phyloP scores from a whole-genome alignment of 2,113 vertebrate species.

The Illadopsis cleaveri region DNA sequence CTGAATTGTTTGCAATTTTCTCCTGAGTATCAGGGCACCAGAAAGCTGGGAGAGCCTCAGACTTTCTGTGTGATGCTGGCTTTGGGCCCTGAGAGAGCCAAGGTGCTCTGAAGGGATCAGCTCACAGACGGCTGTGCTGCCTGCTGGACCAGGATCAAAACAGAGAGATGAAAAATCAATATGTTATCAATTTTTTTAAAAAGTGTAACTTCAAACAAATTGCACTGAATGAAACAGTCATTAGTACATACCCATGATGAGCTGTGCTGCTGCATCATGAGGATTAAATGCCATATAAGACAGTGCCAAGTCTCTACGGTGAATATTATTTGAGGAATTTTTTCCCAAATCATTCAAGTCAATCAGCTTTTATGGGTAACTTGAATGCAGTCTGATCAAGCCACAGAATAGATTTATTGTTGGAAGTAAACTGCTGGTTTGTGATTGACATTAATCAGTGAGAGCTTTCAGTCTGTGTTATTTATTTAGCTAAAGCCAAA shows the following conservation, averaged over 20 bases:
- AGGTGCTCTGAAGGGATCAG: neutral
- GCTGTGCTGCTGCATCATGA: neutral
- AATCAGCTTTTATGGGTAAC: neutral
- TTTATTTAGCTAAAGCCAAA: neutral
- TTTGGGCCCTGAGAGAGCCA: neutral
- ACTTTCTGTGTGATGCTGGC: fast-evolving
- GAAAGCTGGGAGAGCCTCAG: neutral
- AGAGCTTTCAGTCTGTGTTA: neutral
- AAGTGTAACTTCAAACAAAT: neutral
- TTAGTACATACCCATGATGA: neutral
- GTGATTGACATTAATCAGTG: neutral
- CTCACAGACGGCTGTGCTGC: neutral
- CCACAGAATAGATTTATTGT: neutral
- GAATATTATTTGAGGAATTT: neutral
- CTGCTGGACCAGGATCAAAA: neutral
- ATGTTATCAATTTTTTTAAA: neutral
- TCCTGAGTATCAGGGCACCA: neutral
- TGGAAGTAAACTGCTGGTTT: neutral
- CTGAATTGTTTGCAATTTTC: neutral
- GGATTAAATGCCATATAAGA: neutral
- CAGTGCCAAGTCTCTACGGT: neutral
- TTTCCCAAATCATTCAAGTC: neutral
- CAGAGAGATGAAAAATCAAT: neutral
- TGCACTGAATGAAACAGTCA: neutral
- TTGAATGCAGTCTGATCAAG: neutral